Conservation (phyloP, 1,140 invertebrate species). For the Drosophila tropicalis region DNA sequence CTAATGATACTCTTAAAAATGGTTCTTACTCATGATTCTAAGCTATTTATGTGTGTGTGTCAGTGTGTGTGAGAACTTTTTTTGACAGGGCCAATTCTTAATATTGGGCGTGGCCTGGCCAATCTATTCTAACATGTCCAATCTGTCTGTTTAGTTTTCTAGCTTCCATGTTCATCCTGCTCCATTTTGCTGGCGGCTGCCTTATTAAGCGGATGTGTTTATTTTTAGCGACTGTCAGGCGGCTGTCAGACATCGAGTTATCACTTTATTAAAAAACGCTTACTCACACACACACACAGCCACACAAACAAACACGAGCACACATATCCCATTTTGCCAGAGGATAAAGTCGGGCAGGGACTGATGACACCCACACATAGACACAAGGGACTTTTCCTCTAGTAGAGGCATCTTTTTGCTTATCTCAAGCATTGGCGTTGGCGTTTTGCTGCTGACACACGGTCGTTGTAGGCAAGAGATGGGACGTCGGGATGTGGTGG, state of each 20-base stretch:
- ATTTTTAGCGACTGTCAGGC: slow-evolving; percentile 68
- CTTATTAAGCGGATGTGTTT: slow-evolving; percentile 65
- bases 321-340: neutral
- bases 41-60: too few species aligned
- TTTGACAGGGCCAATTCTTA: neutral
- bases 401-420: slow-evolving; percentile 7
- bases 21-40: too few species aligned
- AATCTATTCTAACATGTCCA: slow-evolving; percentile 32
- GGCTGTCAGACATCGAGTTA: slow-evolving; percentile 70
- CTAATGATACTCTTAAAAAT: too few species aligned
- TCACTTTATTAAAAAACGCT: slow-evolving; percentile 78
- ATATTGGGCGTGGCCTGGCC: slow-evolving; percentile 21
- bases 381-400: neutral
- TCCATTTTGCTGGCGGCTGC: slow-evolving; percentile 33
- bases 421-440: slow-evolving; percentile 2
- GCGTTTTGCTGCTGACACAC: slow-evolving; percentile 4
- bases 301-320: slow-evolving; percentile 23
- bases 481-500: too few species aligned
- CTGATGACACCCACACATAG: neutral
- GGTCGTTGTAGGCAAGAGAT: neutral
- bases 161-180: slow-evolving; percentile 8
- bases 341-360: too few species aligned
- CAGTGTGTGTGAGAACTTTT: neutral
- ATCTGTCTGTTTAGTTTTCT: slow-evolving; percentile 6
- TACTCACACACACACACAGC: slow-evolving; percentile 52